Percentiles rank a stretch among this genome's conserved stretches.
These are phyloP conservation scores for Sebastes matsubarae DNA, from an alignment of 2,797 vertebrate genomes.

Conservation along the genomic window DNA sequence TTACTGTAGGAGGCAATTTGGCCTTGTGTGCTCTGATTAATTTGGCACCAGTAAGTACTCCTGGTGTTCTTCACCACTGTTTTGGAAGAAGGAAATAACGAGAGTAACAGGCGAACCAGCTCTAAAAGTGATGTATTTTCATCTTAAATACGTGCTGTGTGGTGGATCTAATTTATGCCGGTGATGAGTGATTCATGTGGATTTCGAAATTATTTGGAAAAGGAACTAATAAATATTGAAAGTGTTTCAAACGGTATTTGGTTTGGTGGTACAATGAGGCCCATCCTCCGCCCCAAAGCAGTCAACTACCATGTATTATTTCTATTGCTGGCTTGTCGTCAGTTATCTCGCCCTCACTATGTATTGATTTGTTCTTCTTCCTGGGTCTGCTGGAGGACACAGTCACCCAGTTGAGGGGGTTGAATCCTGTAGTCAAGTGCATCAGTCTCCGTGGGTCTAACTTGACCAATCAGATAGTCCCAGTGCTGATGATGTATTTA, in stretches of 20 bases:
- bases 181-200: no score
- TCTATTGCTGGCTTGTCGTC: background rate
- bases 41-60: no score
- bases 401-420: conserved; percentile 2
- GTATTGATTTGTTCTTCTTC: conserved; percentile 23
- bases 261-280: background rate
- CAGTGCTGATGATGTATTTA: conserved; percentile 17
- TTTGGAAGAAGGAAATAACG: no score
- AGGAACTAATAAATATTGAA: no score
- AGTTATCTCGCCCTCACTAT: background rate
- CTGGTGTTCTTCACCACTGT: no score
- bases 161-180: no score
- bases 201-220: no score
- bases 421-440: background rate
- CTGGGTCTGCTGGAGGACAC: conserved; percentile 10
- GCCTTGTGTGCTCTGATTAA: no score
- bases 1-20: no score
- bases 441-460: conserved; percentile 1
- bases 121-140: no score
- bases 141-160: no score
- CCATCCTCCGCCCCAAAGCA: background rate
- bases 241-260: background rate
- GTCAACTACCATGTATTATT: background rate
- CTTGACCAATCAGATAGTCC: background rate
- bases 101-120: no score